Evolutionary conservation across 1,140 invertebrate species (phyloP).

Genomic region (Zaprionus capensis): DNA sequence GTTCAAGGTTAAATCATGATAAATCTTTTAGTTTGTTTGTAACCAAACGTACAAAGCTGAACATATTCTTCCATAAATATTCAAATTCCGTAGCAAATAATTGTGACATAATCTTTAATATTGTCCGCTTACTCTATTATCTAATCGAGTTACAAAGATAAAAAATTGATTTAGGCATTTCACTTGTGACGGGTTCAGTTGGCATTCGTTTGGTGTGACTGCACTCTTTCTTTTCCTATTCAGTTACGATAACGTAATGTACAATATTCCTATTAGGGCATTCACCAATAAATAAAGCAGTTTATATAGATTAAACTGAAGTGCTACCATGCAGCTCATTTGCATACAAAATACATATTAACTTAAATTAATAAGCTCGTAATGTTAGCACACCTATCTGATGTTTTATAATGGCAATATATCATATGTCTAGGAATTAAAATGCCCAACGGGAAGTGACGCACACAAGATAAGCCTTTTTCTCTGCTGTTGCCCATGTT

Average conservation of each 20-base stretch:
- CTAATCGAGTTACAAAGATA: background rate
- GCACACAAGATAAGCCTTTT: background rate
- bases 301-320: background rate
- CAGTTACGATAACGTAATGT: background rate
- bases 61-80: background rate
- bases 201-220: background rate
- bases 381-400: background rate
- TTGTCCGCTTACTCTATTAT: background rate
- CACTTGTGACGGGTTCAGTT: background rate
- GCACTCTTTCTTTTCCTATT: background rate
- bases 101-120: background rate
- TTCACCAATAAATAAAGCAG: too few species aligned
- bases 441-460: background rate
- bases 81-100: background rate
- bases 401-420: background rate
- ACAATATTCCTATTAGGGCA: too few species aligned
- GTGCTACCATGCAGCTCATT: background rate
- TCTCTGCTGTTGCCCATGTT: background rate
- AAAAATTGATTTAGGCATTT: background rate
- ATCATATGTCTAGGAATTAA: background rate
- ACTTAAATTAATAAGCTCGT: background rate
- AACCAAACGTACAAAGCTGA: too few species aligned
- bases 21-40: background rate
- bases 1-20: background rate
- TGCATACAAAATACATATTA: background rate